Conservation (phyloP, 2,797 vertebrate genomes). For the Dendrocincla tyrannina region DNA sequence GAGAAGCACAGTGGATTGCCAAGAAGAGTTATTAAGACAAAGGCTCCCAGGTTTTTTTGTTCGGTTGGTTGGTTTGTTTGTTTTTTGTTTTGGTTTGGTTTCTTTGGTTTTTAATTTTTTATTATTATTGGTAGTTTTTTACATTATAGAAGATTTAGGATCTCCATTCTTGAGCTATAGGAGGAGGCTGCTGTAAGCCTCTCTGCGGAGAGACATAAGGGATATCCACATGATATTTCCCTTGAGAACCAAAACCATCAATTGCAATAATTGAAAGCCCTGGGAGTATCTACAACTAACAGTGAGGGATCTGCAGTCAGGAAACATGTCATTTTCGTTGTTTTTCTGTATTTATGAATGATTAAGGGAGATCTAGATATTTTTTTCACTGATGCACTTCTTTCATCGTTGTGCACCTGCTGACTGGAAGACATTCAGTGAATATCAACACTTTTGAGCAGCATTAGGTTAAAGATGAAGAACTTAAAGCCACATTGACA, state of each 20-base stretch:
- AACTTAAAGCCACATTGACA: background rate
- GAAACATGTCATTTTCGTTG: background rate
- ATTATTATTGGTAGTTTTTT: background rate
- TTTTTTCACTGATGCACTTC: background rate
- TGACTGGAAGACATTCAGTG: background rate
- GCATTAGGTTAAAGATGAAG: background rate
- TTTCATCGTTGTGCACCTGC: background rate
- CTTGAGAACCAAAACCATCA: background rate
- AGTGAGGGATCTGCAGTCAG: background rate
- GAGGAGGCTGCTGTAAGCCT: background rate
- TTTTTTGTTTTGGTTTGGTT: too few relatives aligned
- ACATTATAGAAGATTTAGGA: background rate
- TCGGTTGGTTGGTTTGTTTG: background rate
- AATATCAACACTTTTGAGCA: background rate
- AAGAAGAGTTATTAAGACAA: background rate
- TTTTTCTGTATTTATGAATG: slow-evolving; percentile 7
- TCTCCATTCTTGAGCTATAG: background rate
- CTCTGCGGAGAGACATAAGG: background rate
- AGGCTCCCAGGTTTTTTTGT: background rate
- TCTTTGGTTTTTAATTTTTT: background rate
- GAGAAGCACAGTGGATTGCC: background rate
- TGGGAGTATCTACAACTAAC: background rate
- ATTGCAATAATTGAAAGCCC: background rate
- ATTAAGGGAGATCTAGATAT: slow-evolving; percentile 6
- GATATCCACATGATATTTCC: background rate